Base-by-base conservation (phyloP, 2,797 vertebrate genomes). In the Dromococcyx pavoninus region DNA sequence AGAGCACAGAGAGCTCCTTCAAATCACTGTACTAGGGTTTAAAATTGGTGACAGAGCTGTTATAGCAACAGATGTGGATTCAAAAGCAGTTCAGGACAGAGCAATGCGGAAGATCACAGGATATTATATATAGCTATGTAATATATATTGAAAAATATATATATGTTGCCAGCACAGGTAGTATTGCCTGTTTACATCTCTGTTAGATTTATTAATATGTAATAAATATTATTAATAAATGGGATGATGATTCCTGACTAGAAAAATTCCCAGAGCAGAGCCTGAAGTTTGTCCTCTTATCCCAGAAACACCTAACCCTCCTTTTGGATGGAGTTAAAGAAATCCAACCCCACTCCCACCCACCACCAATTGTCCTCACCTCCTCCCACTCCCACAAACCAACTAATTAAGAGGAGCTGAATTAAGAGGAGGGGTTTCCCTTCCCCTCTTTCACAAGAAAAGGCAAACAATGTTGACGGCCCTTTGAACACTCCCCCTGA, bases 21-120 rank as follows among this genome's bases (percentile, higher is more conserved):
- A 0, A 14, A 23, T 25, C 5, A 3, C 33, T 30, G 21, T 17
- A 61, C 7, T 0, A 1, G 56, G 24, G 10, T 11, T 64, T 39
- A 46, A 53, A 50, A 33, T 11, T 4, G 43, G 32, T 50, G 62
- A 18, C 35, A 30, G 33, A 58, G 50, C 50, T 18, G 41, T 50
- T 57, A 30, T 1, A 56, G 60, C 48, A 56, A 27, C 7, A 13
- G 33, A 41, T 27, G 16, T 15, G 44, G 27, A 27, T 53, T 35
- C 21, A 33, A 69, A 73, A 69, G n/a, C 43, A 24, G 15, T 32
- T 32, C 33, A 61, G 48, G 37, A 22, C 37, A 46, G 27, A 48
- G 41, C 32, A 50, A 25, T 6, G 30, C 25, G 48, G 30, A 51
- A 28, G 51, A 53, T 9, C 74, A 70, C 43, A 48, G 37, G 51